These are phyloP conservation scores for Nyctereutes procyonoides DNA, from an alignment of 2,113 vertebrate species.

Conservation along the genomic window DNA sequence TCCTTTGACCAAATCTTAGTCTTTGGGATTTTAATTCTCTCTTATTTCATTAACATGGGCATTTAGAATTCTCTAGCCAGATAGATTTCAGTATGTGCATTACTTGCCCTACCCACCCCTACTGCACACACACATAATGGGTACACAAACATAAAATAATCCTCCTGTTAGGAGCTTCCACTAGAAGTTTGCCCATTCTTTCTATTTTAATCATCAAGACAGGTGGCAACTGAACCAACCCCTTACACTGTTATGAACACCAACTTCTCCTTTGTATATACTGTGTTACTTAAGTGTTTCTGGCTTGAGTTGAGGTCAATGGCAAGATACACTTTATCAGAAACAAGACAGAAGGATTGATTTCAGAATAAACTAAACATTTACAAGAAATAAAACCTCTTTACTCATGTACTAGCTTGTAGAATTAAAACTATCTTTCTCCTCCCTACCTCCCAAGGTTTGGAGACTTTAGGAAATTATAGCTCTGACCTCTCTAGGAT, in stretches of 20 bases:
- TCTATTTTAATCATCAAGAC: not conserved
- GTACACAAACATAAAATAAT: not conserved
- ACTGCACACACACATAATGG: not conserved
- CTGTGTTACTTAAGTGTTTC: not conserved
- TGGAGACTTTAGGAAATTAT: conserved; percentile 50
- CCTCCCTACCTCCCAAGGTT: not conserved
- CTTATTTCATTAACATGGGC: not conserved
- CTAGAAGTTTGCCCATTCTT: not conserved
- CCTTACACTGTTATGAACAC: not conserved
- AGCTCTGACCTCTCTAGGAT: conserved; percentile 18
- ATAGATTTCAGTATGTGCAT: not conserved
- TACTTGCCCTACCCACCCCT: not conserved
- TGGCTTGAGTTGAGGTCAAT: not conserved
- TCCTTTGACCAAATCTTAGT: not conserved
- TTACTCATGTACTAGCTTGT: not conserved
- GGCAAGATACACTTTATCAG: conserved; percentile 8
- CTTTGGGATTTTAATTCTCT: not conserved
- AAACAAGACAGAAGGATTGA: conserved; percentile 34
- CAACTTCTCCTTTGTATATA: not conserved
- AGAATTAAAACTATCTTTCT: not conserved
- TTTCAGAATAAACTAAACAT: conserved; percentile 55
- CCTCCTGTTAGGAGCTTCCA: not conserved
- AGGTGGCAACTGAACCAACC: not conserved
- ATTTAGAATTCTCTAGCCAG: not conserved
- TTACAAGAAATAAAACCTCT: not conserved